These are phyloP conservation scores for Umimayanthus kanabou DNA, from an alignment of 92 coral and sea anemone species.

Conservation along the genomic window DNA sequence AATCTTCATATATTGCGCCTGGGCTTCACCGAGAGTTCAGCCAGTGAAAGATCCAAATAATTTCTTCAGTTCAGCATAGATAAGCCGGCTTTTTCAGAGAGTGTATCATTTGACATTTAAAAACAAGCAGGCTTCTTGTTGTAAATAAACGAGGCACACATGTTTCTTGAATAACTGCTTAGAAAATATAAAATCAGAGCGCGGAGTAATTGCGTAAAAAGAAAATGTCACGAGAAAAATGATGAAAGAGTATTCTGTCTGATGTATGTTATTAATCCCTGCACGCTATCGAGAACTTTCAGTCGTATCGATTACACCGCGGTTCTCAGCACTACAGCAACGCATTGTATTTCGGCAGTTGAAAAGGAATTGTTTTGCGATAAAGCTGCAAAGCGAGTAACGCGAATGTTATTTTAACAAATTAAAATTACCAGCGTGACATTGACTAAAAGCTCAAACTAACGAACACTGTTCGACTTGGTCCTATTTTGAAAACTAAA, in stretches of 20 bases:
- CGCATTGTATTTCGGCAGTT: constrained; percentile 3
- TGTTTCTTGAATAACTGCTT: not conserved
- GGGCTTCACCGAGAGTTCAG: not conserved
- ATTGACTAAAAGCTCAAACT: not conserved
- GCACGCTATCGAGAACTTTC: not conserved
- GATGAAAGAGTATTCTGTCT: constrained; percentile 27
- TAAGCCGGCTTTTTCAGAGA: too few relatives aligned
- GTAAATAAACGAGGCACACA: not conserved
- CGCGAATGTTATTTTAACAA: not conserved
- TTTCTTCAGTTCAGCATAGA: not conserved
- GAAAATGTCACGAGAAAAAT: not conserved
- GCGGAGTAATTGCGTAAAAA: not conserved
- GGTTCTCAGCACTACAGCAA: constrained; percentile 3
- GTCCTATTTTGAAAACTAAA: not conserved
- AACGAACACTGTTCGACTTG: not conserved
- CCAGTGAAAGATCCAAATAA: not conserved
- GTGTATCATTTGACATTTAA: not conserved
- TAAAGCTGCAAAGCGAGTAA: not conserved
- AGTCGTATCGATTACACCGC: constrained; percentile 27
- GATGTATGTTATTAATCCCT: not conserved
- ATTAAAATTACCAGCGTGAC: not conserved
- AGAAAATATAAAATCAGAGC: not conserved
- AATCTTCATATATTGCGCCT: not conserved
- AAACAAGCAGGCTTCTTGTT: too few relatives aligned
- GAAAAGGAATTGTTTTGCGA: constrained; percentile 21